These are phyloP conservation scores for Polypterus senegalus DNA, from an alignment of 2,113 vertebrate species.

Conservation along the genomic window DNA sequence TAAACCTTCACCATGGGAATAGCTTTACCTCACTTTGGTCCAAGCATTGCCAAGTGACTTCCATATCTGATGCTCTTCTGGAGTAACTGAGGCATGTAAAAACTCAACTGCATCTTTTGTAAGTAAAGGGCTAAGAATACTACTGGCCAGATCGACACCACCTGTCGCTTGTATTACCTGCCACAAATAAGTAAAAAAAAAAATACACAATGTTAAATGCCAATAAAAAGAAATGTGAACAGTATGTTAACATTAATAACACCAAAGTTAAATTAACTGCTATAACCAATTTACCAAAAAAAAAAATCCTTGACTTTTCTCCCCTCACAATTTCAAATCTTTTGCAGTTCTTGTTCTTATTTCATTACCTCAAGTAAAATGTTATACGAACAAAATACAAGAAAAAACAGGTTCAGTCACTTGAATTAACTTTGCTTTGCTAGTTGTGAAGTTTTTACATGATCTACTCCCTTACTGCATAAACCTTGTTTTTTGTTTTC, in stretches of 20 bases:
- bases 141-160: constrained; percentile 67
- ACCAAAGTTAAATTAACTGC: too few species aligned
- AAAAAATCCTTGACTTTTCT: background rate
- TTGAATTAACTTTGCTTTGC: too few species aligned
- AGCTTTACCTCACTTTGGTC: constrained; percentile 75
- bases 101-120: constrained; percentile 78
- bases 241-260: background rate
- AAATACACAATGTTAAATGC: background rate
- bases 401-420: too few species aligned
- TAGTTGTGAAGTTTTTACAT: too few species aligned
- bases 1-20: background rate
- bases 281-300: too few species aligned
- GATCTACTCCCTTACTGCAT: too few species aligned
- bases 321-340: background rate
- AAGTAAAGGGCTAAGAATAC: constrained; percentile 74
- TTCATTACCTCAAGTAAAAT: background rate
- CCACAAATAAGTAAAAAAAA: constrained; percentile 2
- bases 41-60: constrained; percentile 73
- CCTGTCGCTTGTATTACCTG: constrained; percentile 85
- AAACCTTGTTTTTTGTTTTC: too few species aligned
- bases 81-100: constrained; percentile 53
- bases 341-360: background rate
- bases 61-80: constrained; percentile 81
- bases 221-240: background rate
- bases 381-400: background rate